These are phyloP conservation scores for Chaenocephalus aceratus DNA, from an alignment of 2,113 vertebrate species.

Conservation along the genomic window DNA sequence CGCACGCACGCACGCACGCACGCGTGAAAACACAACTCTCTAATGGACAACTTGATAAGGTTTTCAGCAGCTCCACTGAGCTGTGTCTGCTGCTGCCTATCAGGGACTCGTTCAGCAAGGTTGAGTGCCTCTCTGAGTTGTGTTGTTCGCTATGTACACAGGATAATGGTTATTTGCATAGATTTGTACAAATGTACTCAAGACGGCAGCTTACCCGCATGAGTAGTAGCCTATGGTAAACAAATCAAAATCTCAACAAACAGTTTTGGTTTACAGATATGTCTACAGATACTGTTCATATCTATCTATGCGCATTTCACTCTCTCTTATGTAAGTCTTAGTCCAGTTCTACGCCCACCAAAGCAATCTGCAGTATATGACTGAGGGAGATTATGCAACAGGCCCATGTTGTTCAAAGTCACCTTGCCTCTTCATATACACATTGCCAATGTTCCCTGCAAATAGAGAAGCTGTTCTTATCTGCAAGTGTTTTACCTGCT, in stretches of 20 bases:
- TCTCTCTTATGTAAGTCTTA: slow-evolving; percentile 73
- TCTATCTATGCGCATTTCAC: slow-evolving; percentile 28
- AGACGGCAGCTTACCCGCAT: background rate
- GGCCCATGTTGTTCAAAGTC: slow-evolving; percentile 58
- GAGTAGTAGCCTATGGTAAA: background rate
- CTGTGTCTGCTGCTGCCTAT: background rate
- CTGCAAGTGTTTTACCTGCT: slow-evolving; percentile 22
- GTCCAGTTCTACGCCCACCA: slow-evolving; percentile 75
- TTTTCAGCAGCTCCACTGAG: background rate
- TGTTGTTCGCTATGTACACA: slow-evolving; percentile 12
- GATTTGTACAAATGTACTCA: slow-evolving; percentile 5
- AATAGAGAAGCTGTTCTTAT: slow-evolving; percentile 29
- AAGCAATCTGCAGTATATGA: slow-evolving; percentile 72
- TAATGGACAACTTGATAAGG: background rate
- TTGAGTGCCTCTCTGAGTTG: background rate
- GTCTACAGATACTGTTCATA: background rate
- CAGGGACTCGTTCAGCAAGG: slow-evolving; percentile 11
- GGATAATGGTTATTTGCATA: slow-evolving; percentile 19
- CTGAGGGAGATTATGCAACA: slow-evolving; percentile 76
- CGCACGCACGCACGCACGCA: too few species aligned
- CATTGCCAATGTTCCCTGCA: background rate
- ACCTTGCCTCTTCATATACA: slow-evolving; percentile 42
- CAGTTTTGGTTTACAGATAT: background rate
- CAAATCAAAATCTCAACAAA: background rate
- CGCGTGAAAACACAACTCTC: background rate